Conservation (phyloP, 1,140 invertebrate genomes). For the Hyles vespertilio region DNA sequence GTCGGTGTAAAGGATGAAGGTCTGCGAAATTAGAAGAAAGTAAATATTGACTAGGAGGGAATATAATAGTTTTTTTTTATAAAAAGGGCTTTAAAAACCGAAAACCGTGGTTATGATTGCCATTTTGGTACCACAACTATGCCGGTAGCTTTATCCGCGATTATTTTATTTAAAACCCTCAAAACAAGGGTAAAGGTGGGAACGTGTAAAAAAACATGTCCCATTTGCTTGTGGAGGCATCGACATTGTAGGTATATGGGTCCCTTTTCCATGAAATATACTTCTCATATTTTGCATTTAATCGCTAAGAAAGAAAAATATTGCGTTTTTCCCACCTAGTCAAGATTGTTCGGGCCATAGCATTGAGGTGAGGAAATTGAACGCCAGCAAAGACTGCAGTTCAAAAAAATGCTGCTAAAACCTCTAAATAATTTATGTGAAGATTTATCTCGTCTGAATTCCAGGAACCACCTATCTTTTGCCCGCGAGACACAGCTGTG, state of each 20-base stretch:
- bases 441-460: not conserved
- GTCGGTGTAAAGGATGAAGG: too few species aligned
- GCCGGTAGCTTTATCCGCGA: constrained; percentile 8
- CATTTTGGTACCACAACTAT: constrained; percentile 16
- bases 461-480: not conserved
- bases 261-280: constrained; percentile 14
- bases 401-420: not conserved
- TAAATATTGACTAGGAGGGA: too few species aligned
- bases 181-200: constrained; percentile 16
- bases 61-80: too few species aligned
- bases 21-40: too few species aligned
- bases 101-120: constrained; percentile 14
- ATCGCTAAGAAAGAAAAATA: not conserved
- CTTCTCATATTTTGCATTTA: constrained; percentile 11
- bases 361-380: not conserved
- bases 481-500: constrained; percentile 5
- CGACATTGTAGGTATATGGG: constrained; percentile 5
- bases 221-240: constrained; percentile 15
- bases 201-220: constrained; percentile 12
- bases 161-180: constrained; percentile 12
- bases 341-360: not conserved
- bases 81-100: constrained; percentile 1
- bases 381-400: not conserved
- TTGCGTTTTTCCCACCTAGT: not conserved
- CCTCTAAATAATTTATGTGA: not conserved